Conservation (phyloP, 2,888 invertebrate species). For the Megalurothrips usitatus region DNA sequence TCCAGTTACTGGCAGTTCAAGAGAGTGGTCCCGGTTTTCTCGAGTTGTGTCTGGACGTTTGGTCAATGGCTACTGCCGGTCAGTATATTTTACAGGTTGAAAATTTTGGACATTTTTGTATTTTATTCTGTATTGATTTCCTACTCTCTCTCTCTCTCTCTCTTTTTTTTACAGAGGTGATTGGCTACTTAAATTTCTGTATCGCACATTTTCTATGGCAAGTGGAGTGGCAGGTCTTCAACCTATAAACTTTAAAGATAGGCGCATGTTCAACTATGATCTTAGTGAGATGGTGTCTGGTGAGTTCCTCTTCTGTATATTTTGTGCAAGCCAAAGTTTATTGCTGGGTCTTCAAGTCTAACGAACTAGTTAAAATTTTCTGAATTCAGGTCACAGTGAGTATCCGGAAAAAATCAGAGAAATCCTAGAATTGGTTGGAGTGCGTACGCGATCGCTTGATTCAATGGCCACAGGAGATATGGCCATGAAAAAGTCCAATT, state of each 20-base stretch:
- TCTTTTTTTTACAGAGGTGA: slow-evolving; percentile 49
- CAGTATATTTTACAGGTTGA: slow-evolving; percentile 30
- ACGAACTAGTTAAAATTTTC: slow-evolving; percentile 30
- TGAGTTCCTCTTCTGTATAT: slow-evolving; percentile 41
- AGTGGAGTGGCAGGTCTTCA: slow-evolving; percentile 57
- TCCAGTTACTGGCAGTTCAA: slow-evolving; percentile 55
- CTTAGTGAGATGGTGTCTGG: slow-evolving; percentile 52
- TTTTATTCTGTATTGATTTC: not conserved
- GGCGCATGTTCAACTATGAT: slow-evolving; percentile 57
- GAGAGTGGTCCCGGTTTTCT: slow-evolving; percentile 53
- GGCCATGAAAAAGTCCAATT: slow-evolving; percentile 12
- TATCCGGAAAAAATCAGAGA: slow-evolving; percentile 54
- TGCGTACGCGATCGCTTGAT: slow-evolving; percentile 40
- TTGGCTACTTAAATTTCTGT: slow-evolving; percentile 62
- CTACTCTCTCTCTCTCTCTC: slow-evolving; percentile 3
- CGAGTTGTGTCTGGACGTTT: slow-evolving; percentile 59
- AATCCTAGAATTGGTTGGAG: slow-evolving; percentile 48
- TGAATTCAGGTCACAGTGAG: slow-evolving; percentile 55
- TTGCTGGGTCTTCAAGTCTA: not conserved
- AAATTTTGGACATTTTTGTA: not conserved
- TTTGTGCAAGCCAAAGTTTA: not conserved
- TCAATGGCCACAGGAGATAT: slow-evolving; percentile 7
- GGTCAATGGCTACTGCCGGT: slow-evolving; percentile 62
- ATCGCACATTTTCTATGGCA: slow-evolving; percentile 58
- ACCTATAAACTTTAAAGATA: slow-evolving; percentile 51